phyloP scores from a whole-genome alignment of 2,113 vertebrate species.

The Eurypyga helias region DNA sequence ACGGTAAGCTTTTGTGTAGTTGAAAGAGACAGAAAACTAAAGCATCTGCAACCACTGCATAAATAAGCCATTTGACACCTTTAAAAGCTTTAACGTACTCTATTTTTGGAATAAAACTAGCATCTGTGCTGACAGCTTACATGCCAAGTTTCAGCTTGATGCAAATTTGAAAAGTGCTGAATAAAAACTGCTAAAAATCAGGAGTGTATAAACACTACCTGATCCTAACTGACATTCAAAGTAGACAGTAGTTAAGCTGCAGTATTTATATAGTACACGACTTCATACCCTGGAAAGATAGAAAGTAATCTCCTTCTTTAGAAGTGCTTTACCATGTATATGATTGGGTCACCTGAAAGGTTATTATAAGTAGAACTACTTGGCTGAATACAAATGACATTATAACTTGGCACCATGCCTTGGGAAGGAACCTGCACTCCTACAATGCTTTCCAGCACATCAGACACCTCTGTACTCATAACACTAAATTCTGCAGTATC shows the following conservation, averaged over 20 bases:
- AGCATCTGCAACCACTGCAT: slow-evolving; percentile 40
- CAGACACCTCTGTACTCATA: background rate
- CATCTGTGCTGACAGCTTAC: slow-evolving; percentile 45
- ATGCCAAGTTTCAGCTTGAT: slow-evolving; percentile 31
- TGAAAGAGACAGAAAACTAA: slow-evolving; percentile 12
- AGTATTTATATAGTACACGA: slow-evolving; percentile 19
- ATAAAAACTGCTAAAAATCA: slow-evolving; percentile 40
- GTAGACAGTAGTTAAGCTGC: slow-evolving; percentile 12
- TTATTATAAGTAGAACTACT: slow-evolving; percentile 45
- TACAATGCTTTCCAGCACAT: background rate
- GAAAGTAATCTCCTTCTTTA: slow-evolving; percentile 39
- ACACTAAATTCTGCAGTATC: background rate
- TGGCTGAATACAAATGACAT: slow-evolving; percentile 2
- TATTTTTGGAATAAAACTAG: slow-evolving; percentile 52
- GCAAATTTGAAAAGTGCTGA: slow-evolving; percentile 33
- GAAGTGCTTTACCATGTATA: background rate
- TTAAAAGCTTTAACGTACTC: slow-evolving; percentile 15
- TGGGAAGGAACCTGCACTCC: background rate
- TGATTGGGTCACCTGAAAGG: slow-evolving; percentile 11
- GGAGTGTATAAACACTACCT: slow-evolving; percentile 22
- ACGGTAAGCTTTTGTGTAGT: background rate
- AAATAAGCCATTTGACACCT: slow-evolving; percentile 48
- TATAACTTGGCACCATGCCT: background rate
- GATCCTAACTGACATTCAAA: slow-evolving; percentile 44
- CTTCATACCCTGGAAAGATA: background rate